Percentiles rank a stretch among this genome's conserved stretches.
phyloP scores from a whole-genome alignment of 2,797 vertebrate species.

The Platalea minor region DNA sequence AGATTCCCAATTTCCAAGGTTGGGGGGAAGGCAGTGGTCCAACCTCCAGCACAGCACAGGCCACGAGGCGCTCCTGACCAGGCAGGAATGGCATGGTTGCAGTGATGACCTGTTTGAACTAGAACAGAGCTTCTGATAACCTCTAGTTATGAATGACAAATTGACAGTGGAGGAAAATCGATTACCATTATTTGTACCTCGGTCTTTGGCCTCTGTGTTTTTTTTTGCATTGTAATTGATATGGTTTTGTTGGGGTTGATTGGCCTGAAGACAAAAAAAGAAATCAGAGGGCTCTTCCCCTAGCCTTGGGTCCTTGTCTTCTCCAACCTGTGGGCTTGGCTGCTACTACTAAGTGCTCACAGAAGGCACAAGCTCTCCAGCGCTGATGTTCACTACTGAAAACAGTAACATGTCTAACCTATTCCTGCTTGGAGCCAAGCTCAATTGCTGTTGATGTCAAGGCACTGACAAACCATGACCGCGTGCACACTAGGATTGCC shows the following conservation, averaged over 20 bases:
- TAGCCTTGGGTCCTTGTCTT: neutral
- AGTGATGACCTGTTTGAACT: neutral
- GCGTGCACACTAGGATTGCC: neutral
- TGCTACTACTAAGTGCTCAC: neutral
- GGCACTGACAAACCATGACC: neutral
- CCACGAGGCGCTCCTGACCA: neutral
- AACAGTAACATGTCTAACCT: neutral
- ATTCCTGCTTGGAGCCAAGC: neutral
- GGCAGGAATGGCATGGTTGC: neutral
- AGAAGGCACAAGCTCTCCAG: neutral
- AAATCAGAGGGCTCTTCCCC: neutral
- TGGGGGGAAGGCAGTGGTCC: neutral
- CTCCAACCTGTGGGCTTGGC: neutral
- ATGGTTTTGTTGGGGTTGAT: neutral
- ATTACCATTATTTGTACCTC: neutral
- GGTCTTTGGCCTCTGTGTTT: neutral
- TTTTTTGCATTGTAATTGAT: neutral
- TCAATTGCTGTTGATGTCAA: neutral
- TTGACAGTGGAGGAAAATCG: neutral
- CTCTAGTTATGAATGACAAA: neutral
- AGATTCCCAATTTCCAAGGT: neutral
- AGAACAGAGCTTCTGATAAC: neutral
- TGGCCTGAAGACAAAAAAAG: neutral
- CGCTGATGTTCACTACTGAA: slow-evolving; percentile 29
- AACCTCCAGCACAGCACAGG: neutral